A percentile compares a stretch with the other conserved stretches of the same genome.
These are phyloP conservation scores for Lasioglossum marginatum DNA, from an alignment of 2,888 invertebrate species.

Conservation along the genomic window DNA sequence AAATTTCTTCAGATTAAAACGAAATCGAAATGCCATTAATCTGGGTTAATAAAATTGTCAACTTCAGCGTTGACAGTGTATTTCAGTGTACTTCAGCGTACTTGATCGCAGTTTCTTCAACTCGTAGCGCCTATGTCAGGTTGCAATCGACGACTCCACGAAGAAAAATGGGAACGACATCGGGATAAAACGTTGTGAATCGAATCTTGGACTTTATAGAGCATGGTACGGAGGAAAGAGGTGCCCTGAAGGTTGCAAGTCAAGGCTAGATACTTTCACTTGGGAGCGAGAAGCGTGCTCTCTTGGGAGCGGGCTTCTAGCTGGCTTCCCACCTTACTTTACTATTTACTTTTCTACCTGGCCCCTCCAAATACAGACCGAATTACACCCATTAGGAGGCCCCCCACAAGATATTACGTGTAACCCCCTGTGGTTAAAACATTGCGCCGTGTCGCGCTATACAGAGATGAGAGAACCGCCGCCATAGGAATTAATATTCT, in stretches of 20 bases:
- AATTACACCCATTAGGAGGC: slow-evolving; percentile 52
- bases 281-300: slow-evolving; percentile 57
- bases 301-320: slow-evolving; percentile 80
- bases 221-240: slow-evolving; percentile 47
- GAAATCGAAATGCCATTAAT: background rate
- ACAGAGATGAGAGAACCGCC: background rate
- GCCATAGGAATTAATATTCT: slow-evolving; percentile 21
- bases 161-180: slow-evolving; percentile 35
- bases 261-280: slow-evolving; percentile 83
- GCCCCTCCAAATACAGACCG: slow-evolving; percentile 29
- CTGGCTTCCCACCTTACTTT: slow-evolving; percentile 81
- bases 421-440: slow-evolving; percentile 26
- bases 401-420: slow-evolving; percentile 37
- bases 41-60: background rate
- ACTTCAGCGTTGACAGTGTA: too few species aligned
- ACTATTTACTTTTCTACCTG: slow-evolving; percentile 72
- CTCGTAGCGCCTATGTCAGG: background rate
- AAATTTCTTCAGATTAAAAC: background rate
- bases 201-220: slow-evolving; percentile 52
- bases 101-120: background rate
- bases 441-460: background rate
- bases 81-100: background rate
- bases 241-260: slow-evolving; percentile 82
- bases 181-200: slow-evolving; percentile 38
- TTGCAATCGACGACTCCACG: background rate